A percentile compares a stretch with the other conserved stretches of the same genome.
Conservation (phyloP, 2,888 invertebrate species). For the Thelaira solivaga region DNA sequence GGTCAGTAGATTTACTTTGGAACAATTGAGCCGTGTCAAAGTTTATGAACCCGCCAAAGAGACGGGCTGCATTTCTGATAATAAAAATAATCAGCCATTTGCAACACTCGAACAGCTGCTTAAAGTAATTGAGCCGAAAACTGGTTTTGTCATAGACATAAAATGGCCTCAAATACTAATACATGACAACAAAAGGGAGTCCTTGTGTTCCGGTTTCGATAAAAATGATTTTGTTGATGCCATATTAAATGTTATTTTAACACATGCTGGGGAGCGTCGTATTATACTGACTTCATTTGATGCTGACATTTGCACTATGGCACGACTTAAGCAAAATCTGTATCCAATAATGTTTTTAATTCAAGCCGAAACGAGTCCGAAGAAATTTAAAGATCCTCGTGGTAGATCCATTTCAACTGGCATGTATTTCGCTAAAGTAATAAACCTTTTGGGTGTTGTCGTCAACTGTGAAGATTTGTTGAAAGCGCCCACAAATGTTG, state of each 20-base stretch:
- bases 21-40: constrained; percentile 24
- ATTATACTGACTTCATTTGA: constrained; percentile 95
- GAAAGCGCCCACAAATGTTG: constrained; percentile 84
- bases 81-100: constrained; percentile 81
- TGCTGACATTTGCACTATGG: constrained; percentile 94
- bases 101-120: constrained; percentile 90
- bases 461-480: constrained; percentile 92
- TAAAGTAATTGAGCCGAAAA: constrained; percentile 85
- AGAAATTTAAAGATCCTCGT: constrained; percentile 85
- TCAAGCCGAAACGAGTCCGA: neutral
- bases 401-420: constrained; percentile 88
- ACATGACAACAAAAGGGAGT: neutral
- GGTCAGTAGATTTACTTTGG: constrained; percentile 5
- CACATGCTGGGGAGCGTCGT: constrained; percentile 85
- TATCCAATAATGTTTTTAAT: constrained; percentile 93
- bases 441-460: constrained; percentile 90
- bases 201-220: constrained; percentile 79
- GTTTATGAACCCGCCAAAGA: neutral
- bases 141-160: constrained; percentile 96
- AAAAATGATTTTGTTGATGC: constrained; percentile 92
- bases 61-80: constrained; percentile 81
- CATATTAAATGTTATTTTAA: constrained; percentile 87
- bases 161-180: constrained; percentile 94
- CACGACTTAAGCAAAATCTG: constrained; percentile 94
- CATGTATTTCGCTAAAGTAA: constrained; percentile 85